phyloP scores from a whole-genome alignment of 2,888 invertebrate species.

The Mellilla xanthometata region DNA sequence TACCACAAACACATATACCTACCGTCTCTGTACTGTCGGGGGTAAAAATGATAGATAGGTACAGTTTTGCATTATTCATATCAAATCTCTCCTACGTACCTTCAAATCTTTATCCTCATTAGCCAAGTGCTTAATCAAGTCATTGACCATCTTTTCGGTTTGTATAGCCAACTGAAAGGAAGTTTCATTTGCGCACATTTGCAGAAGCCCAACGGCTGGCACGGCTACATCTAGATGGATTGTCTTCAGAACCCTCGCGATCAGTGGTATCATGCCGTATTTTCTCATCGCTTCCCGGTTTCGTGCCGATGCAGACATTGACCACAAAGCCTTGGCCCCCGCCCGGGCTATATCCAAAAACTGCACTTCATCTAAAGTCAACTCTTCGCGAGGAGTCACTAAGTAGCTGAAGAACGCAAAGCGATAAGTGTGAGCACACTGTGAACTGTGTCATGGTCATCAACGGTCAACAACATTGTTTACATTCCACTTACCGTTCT shows the following conservation, averaged over 20 bases:
- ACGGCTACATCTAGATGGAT: constrained; percentile 93
- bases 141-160: constrained; percentile 93
- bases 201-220: constrained; percentile 93
- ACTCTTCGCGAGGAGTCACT: constrained; percentile 81
- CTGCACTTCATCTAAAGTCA: constrained; percentile 84
- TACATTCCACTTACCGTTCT: constrained; percentile 51
- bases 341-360: constrained; percentile 88
- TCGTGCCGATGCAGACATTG: constrained; percentile 90
- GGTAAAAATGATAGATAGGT: no score
- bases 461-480: constrained; percentile 1
- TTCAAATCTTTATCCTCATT: constrained; percentile 89
- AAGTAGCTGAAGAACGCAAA: constrained; percentile 69
- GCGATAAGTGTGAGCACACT: constrained; percentile 11
- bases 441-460: constrained; percentile 10
- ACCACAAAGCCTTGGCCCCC: constrained; percentile 94
- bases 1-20: no score
- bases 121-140: constrained; percentile 91
- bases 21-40: no score
- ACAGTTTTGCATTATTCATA: no score
- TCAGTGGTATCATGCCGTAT: constrained; percentile 88
- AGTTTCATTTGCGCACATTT: constrained; percentile 91
- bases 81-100: no score
- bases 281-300: constrained; percentile 91
- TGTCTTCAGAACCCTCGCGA: constrained; percentile 90
- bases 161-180: constrained; percentile 90